phyloP scores from a whole-genome alignment of 2,797 vertebrate species.

The Lycodopsis pacificus region DNA sequence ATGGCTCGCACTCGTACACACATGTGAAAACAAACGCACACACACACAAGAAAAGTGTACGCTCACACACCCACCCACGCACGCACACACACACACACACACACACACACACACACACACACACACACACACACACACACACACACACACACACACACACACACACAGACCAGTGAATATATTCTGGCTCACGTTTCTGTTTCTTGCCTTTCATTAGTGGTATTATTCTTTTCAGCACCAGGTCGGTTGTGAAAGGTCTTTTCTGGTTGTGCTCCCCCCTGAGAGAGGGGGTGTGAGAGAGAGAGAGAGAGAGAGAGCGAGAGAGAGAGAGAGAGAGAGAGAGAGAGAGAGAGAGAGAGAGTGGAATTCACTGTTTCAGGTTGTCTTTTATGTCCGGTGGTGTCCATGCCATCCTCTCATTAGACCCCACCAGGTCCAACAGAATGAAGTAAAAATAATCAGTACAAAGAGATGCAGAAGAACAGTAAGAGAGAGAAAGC shows the following conservation, averaged over 20 bases:
- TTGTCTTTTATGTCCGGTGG: slow-evolving; percentile 15
- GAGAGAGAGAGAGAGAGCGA: not conserved
- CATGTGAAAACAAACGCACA: slow-evolving; percentile 68
- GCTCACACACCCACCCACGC: not conserved
- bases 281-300: too few species aligned
- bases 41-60: not conserved
- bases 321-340: not conserved
- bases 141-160: slow-evolving; percentile 48
- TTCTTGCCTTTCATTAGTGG: slow-evolving; percentile 74
- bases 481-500: slow-evolving; percentile 42
- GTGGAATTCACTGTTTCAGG: slow-evolving; percentile 13
- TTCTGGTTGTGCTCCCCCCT: slow-evolving; percentile 38
- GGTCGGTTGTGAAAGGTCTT: slow-evolving; percentile 56
- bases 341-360: slow-evolving; percentile 23
- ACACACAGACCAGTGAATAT: slow-evolving; percentile 61
- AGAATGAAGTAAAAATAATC: slow-evolving; percentile 4
- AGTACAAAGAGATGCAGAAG: slow-evolving; percentile 15
- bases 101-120: slow-evolving; percentile 18
- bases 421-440: slow-evolving; percentile 3
- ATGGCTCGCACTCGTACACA: slow-evolving; percentile 65
- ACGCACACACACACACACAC: slow-evolving; percentile 47
- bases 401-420: slow-evolving; percentile 17
- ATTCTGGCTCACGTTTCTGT: slow-evolving; percentile 67
- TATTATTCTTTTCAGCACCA: slow-evolving; percentile 75
- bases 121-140: not conserved